Evolutionary conservation across 1,140 invertebrate species (phyloP).

Genomic region (Drosophila parabipectinata): DNA sequence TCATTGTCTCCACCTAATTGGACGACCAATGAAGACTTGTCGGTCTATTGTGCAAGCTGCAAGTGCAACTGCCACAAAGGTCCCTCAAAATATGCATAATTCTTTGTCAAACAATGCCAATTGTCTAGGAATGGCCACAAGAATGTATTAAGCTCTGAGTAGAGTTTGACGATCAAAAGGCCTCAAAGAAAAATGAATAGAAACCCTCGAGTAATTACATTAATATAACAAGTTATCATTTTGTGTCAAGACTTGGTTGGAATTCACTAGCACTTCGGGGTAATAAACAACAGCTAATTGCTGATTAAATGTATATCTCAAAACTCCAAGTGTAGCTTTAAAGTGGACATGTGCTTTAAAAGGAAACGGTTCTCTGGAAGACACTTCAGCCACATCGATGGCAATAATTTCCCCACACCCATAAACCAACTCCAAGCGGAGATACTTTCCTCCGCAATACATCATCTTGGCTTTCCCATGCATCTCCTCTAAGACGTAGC

Average conservation of each 20-base stretch:
- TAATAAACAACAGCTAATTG: slow-evolving; percentile 3
- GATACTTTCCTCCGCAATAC: slow-evolving; percentile 14
- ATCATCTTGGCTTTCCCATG: slow-evolving; percentile 20
- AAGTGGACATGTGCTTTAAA: neutral
- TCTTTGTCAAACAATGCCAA: slow-evolving; percentile 55
- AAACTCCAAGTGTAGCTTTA: neutral
- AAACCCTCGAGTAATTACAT: neutral
- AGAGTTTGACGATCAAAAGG: neutral
- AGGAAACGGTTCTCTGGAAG: neutral
- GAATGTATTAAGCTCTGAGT: slow-evolving; percentile 10
- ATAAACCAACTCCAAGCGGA: neutral
- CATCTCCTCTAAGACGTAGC: slow-evolving; percentile 29
- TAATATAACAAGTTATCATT: neutral
- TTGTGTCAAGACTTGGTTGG: neutral
- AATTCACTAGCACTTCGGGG: neutral
- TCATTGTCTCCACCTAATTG: slow-evolving; percentile 58
- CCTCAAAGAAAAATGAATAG: neutral
- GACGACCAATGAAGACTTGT: slow-evolving; percentile 44
- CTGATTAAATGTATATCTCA: slow-evolving; percentile 8
- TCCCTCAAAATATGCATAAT: slow-evolving; percentile 53
- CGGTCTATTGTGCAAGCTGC: slow-evolving; percentile 28
- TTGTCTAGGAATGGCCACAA: slow-evolving; percentile 30
- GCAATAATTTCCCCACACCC: neutral
- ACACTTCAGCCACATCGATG: slow-evolving; percentile 2
- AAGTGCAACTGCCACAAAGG: slow-evolving; percentile 20